Conservation (phyloP, 2,797 vertebrate genomes). For the Clarias fuscus region DNA sequence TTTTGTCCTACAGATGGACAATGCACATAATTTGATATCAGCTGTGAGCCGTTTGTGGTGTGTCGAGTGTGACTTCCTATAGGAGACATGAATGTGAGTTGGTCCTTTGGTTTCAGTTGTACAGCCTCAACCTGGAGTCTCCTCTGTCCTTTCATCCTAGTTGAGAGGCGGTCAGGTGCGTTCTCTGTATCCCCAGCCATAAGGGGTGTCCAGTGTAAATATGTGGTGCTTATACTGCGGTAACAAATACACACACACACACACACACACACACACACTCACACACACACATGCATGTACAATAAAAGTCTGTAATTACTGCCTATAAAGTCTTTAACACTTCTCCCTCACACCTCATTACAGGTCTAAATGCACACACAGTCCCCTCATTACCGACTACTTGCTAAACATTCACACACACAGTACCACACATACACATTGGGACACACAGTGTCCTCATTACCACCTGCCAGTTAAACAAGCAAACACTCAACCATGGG, state of each 20-base stretch:
- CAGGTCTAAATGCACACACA: constrained; percentile 61
- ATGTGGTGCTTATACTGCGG: too few relatives aligned
- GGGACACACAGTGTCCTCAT: constrained; percentile 64
- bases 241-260: not conserved
- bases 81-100: not conserved
- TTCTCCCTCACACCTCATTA: constrained; percentile 73
- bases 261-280: not conserved
- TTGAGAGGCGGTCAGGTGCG: not conserved
- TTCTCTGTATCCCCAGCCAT: not conserved
- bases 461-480: constrained; percentile 77
- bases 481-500: constrained; percentile 52
- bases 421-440: constrained; percentile 35
- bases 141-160: not conserved
- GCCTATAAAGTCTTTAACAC: constrained; percentile 69
- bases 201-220: not conserved
- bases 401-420: constrained; percentile 51
- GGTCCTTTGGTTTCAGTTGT: not conserved
- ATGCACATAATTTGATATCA: not conserved
- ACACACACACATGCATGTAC: constrained; percentile 31
- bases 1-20: not conserved
- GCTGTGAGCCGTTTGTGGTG: not conserved
- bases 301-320: constrained; percentile 76
- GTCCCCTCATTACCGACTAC: constrained; percentile 55
- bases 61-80: not conserved
- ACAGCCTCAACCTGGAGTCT: not conserved